phyloP scores from a whole-genome alignment of 2,797 vertebrate species.

The Rhynchotus rufescens region DNA sequence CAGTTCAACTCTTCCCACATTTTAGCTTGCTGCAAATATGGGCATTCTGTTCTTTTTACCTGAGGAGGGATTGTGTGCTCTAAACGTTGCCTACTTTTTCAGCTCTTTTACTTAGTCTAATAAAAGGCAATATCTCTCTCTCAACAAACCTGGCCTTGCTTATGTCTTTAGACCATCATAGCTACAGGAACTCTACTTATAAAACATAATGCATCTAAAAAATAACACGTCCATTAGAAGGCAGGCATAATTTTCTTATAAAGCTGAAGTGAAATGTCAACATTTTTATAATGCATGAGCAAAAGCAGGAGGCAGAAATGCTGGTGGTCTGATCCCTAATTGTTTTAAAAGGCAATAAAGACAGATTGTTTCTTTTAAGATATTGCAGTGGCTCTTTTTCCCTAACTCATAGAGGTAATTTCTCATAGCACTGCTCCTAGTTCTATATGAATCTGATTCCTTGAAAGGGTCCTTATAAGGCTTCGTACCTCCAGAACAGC shows the following conservation, averaged over 20 bases:
- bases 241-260: background rate
- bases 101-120: background rate
- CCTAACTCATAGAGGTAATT: background rate
- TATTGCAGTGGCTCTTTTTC: background rate
- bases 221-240: background rate
- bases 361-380: constrained; percentile 30
- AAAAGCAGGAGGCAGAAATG: constrained; percentile 34
- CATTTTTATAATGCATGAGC: constrained; percentile 21
- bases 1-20: background rate
- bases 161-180: background rate
- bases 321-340: constrained; percentile 19
- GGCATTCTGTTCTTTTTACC: background rate
- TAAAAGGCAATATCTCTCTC: background rate
- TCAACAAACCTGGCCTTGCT: background rate
- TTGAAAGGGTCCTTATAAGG: background rate
- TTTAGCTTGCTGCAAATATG: background rate
- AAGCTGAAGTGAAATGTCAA: constrained; percentile 1
- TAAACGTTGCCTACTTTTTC: background rate
- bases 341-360: constrained; percentile 37
- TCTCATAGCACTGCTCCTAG: background rate
- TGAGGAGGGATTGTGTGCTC: background rate
- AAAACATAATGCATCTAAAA: background rate
- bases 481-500: background rate
- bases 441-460: background rate
- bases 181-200: background rate